A percentile compares a stretch with the other conserved stretches of the same genome.
These are phyloP conservation scores for Misgurnus anguillicaudatus DNA, from an alignment of 2,113 vertebrate species.

Conservation along the genomic window DNA sequence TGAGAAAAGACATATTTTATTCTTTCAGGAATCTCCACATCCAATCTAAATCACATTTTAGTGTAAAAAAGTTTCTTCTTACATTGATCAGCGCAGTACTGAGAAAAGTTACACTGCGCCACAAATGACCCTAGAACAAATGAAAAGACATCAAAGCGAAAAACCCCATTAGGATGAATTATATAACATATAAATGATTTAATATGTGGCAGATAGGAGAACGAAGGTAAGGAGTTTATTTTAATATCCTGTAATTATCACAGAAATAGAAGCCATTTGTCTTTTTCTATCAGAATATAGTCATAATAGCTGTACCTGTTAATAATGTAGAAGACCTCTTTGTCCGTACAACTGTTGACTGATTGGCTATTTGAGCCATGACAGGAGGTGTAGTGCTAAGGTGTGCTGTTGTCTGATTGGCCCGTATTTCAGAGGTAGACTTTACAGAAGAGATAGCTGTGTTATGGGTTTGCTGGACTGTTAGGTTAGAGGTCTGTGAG, in stretches of 20 bases:
- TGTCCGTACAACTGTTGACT: conserved; percentile 10
- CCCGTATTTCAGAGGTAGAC: background rate
- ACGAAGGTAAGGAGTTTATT: conserved; percentile 28
- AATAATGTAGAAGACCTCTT: conserved; percentile 13
- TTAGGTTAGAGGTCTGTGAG: background rate
- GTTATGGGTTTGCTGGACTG: background rate
- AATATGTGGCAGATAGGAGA: conserved; percentile 34
- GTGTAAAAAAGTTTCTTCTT: conserved; percentile 34
- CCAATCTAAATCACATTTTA: background rate
- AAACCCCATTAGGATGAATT: conserved; percentile 10
- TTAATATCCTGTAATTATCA: conserved; percentile 40
- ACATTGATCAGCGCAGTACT: conserved; percentile 63
- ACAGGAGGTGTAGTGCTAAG: background rate
- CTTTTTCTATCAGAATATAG: conserved; percentile 7
- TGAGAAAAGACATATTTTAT: conserved; percentile 10
- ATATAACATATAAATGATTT: conserved; percentile 33
- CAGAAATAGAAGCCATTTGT: conserved; percentile 34
- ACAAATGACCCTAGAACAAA: conserved; percentile 42
- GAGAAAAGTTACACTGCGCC: conserved; percentile 57
- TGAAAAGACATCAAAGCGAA: conserved; percentile 10
- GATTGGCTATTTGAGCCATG: conserved; percentile 19
- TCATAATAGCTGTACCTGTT: conserved; percentile 23
- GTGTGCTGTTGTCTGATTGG: background rate
- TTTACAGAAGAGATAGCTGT: background rate
- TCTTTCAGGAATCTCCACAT: background rate